Evolutionary conservation across 2,797 vertebrate genomes (phyloP), one percentile per base, ranked within the genome.

Genomic region (Spea hammondii): DNA sequence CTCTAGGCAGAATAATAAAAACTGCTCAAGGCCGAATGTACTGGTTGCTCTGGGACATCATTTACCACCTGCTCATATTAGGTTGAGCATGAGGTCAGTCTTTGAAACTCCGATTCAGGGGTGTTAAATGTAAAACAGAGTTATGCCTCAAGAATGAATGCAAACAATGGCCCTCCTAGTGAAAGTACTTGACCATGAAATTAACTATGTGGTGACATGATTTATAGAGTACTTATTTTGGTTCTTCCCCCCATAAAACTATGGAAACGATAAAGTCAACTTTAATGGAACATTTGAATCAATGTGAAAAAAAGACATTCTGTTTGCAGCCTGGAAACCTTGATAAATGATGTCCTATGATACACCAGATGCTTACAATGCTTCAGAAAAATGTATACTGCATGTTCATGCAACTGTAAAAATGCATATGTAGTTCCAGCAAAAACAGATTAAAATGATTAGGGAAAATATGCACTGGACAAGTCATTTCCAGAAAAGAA

Each of bases 1-100:
- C 66, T 65, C 66, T 49, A 78, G 72, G 78, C 72, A 79, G 78
- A 79, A 70, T 75, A 75, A 70, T 75, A 70, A 75, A 75, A 75
- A 74, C 50, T 70, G 72, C 57, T 70, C 68, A 60, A 70, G 66
- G 78, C 78, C 59, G 60, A 72, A 70, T 70, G 62, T 45, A 17
- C 50, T 70, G n/a, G 46, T 50, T 75, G 66, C 57, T 64, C 57
- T n/a, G 78, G 66, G 72, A 75, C 66, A 70, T 65, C 50, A 48
- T 79, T 75, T 75, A 79, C 72, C 78, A 79, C 78, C 78, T 79
- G 78, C 53, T 79, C 72, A n/a, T 64, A 70, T 67, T 55, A 74
- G 66, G 50, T 70, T 50, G 59, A 65, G 14, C 57, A 70, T 79
- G 48, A 79, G 71, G 72, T 75, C 72, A 75, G 50, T 68, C 66